Base-by-base conservation (phyloP, 2,797 vertebrate genomes). In the Mormyrus hasselquistii region DNA sequence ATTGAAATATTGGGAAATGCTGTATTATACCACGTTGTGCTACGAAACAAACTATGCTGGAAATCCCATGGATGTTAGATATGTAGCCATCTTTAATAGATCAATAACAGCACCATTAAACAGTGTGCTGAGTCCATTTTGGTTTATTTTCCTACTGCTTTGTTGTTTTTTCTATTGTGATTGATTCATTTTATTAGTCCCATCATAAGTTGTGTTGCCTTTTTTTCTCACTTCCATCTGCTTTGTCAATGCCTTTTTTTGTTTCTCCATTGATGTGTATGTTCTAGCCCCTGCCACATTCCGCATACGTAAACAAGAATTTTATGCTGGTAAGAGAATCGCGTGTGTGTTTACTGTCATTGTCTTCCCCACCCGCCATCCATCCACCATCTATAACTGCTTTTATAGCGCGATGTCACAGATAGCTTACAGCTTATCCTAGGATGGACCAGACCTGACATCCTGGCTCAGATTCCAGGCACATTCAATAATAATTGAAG, bases 221-320 rank as follows among this genome's bases (percentile, higher is more conserved):
- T 62, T 83, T 47, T 90, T 34, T 10, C 57, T 85, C 76, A 14
- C 34, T 52, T 34, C 34, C 87, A 69, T 25, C 53, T 57, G 10
- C 52, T 86, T 50, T 88, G 87, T 89, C 87, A 8, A 2, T 10
- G 10, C 12, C 83, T 53, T 79, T 69, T 90, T 59, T 88, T 22
- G 49, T 90, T 34, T 86, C 7, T 38, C 49, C 59, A 4, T 87
- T 79, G 89, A 88, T 93, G 89, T 92, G 82, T 83, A 89, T 90
- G 87, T 93, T 91, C 92, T 93, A 96, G 96, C 95, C 92, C 94
- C 94, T 0, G 6, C 89, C 65, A 90, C 94, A 62, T 95, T 95
- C 92, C 91, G 91, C 91, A 94, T 96, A 89, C 95, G 94, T 92
- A 93, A 55, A 90, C 86, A 94, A 90, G 90, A 94, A 92, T 96